Evolutionary conservation across 2,888 invertebrate genomes (phyloP), one percentile per base, ranked within the genome.

Genomic region (Shargacucullia verbasci): DNA sequence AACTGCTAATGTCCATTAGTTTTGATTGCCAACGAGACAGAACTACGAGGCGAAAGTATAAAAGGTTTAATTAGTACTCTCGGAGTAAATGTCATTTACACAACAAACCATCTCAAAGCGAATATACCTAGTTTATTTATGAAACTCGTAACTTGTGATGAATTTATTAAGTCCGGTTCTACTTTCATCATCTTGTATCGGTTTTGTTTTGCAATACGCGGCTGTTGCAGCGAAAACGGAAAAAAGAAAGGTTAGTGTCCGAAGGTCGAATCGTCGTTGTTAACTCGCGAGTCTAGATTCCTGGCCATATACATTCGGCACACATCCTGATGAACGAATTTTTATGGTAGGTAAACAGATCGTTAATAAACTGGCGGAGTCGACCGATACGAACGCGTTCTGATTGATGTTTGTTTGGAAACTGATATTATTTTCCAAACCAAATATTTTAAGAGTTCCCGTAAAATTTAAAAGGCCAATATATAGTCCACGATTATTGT

Each of bases 201-300:
- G 59, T 55, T 63, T 55, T 55, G 43, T 75, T 75, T 71, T 53
- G 75, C 44, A 75, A 78, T 61, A 59, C 31, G 47, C 35, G 40
- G 65, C 60, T 38, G 48, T 69, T 54, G 65, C 47, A 57, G 52
- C 54, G 25, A 66, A 65, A 59, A 59, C 46, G 33, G 64, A 58
- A 72, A 73, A 74, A 71, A 59, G 68, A 78, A 71, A 78, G 76
- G 79, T 78, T 66, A 71, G 59, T 67, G 75, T 67, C 59, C 77
- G 69, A 75, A 78, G 75, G 82, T 81, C 78, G 67, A 57, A 50
- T 69, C 66, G 73, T 74, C 74, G 72, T 65, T 67, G 56, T 79
- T 71, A 66, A 74, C 66, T 60, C 56, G 61, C 41, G 37, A 63
- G 76, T 78, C 73, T 78, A 75, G 72, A 80, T 73, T 73, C 57